Evolutionary conservation across 2,797 vertebrate genomes (phyloP).

Genomic region (Emydoidea blandingii): DNA sequence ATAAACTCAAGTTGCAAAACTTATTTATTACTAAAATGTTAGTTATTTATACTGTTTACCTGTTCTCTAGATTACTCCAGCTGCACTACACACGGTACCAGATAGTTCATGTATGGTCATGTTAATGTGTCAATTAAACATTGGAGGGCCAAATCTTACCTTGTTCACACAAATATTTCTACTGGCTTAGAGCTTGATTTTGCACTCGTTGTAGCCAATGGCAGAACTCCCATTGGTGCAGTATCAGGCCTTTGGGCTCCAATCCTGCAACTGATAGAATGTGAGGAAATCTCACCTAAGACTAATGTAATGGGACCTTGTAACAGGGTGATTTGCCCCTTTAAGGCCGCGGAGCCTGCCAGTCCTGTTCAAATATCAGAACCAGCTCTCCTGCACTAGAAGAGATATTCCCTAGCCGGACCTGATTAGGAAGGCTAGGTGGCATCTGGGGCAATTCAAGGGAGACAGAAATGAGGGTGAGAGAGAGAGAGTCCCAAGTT

Average conservation of each 20-base stretch:
- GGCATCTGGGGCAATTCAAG: no score
- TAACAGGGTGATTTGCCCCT: no score
- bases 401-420: no score
- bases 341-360: no score
- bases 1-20: not conserved
- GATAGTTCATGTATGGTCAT: not conserved
- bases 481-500: not conserved
- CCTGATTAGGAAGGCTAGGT: no score
- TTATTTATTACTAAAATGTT: not conserved
- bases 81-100: not conserved
- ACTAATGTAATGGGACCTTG: not conserved
- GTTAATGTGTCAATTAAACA: not conserved
- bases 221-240: no score
- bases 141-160: not conserved
- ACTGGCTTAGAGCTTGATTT: not conserved
- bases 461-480: no score
- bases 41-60: not conserved
- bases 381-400: no score
- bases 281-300: not conserved
- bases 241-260: not conserved
- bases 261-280: not conserved
- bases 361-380: no score
- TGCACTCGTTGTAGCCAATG: not conserved
- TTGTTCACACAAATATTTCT: not conserved
- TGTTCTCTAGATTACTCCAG: not conserved